These are phyloP conservation scores for Heliconius eleuchia DNA, from an alignment of 1,140 invertebrate genomes.

Conservation along the genomic window DNA sequence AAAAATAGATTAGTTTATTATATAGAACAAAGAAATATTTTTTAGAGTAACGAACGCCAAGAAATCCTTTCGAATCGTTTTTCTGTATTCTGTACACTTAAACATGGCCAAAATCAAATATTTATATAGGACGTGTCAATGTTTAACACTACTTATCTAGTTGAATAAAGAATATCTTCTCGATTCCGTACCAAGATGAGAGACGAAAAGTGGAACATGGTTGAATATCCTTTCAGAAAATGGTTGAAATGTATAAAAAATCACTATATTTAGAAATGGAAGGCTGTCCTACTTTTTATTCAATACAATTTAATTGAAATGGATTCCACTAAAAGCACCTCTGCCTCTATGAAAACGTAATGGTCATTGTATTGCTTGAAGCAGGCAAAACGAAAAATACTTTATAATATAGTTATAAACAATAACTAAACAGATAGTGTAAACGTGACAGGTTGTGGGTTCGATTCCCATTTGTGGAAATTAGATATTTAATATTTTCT, in stretches of 20 bases:
- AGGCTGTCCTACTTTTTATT: not conserved
- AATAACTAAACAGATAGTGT: no score
- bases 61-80: not conserved
- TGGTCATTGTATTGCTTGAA: no score
- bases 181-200: no score
- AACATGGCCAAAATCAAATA: not conserved
- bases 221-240: not conserved
- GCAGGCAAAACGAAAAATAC: no score
- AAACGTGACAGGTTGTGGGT: no score
- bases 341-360: no score
- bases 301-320: not conserved
- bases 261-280: not conserved
- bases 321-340: not conserved
- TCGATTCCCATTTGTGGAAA: no score
- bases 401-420: no score
- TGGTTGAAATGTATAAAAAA: not conserved
- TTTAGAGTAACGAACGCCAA: not conserved
- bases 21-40: no score
- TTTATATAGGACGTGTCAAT: not conserved
- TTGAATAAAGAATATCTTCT: not conserved
- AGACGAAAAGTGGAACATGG: not conserved
- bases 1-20: no score
- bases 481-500: no score
- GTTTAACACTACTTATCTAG: not conserved
- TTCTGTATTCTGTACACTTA: not conserved